Conservation (phyloP, 2,113 vertebrate species). For the Embiotoca jacksoni region DNA sequence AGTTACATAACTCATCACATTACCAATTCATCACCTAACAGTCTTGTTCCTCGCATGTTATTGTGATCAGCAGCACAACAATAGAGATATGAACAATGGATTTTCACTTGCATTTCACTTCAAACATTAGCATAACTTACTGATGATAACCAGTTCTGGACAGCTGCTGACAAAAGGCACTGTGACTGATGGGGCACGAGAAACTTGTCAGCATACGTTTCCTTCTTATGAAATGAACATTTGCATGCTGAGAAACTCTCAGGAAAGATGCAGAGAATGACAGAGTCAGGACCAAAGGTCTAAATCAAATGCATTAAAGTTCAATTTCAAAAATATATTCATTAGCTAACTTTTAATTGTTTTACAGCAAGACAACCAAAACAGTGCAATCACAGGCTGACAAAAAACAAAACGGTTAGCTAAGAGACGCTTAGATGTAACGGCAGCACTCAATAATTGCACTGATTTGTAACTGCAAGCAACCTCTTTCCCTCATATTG, state of each 20-base stretch:
- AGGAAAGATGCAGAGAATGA: no score
- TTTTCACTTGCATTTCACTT: neutral
- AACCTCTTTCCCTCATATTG: neutral
- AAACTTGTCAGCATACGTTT: neutral
- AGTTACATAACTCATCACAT: slow-evolving; percentile 39
- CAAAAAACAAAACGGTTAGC: no score
- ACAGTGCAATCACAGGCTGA: no score
- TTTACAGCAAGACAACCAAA: no score
- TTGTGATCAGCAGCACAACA: neutral
- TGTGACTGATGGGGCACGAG: neutral
- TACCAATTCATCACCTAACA: slow-evolving; percentile 3
- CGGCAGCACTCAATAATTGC: no score
- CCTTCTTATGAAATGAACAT: neutral
- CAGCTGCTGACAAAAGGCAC: neutral
- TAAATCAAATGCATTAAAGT: neutral
- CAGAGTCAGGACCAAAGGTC: neutral
- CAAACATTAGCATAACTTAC: neutral
- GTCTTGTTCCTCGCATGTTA: neutral
- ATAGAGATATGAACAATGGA: neutral
- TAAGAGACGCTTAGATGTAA: no score
- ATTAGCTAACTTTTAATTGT: no score
- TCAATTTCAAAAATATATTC: neutral
- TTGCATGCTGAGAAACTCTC: neutral
- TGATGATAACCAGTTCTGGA: neutral
- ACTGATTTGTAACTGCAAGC: neutral